Evolutionary conservation across 2,113 vertebrate species (phyloP).

Genomic region (Peucedramus taeniatus): DNA sequence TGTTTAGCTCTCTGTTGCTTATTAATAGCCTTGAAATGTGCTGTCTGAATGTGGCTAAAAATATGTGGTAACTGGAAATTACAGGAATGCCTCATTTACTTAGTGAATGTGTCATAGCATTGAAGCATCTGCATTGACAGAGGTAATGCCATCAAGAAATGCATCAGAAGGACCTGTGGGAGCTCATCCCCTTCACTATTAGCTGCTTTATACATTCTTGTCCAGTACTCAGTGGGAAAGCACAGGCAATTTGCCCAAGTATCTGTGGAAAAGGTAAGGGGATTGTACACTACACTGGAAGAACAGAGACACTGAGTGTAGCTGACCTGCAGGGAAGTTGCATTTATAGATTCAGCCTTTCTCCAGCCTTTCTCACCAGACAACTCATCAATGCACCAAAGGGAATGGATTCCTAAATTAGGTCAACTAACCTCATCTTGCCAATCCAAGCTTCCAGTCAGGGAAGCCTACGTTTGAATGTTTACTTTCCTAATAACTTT

Average conservation of each 20-base stretch:
- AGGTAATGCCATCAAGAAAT: neutral
- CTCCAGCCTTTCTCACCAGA: neutral
- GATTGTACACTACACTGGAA: neutral
- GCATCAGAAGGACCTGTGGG: neutral
- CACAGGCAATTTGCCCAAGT: neutral
- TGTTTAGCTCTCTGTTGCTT: neutral
- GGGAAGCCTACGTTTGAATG: neutral
- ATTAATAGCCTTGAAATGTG: neutral
- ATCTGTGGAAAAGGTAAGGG: neutral
- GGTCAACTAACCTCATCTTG: neutral
- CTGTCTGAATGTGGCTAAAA: conserved; percentile 2
- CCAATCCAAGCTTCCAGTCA: neutral
- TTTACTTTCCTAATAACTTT: neutral
- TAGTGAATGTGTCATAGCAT: neutral
- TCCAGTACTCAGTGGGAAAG: neutral
- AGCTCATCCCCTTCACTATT: neutral
- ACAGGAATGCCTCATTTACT: neutral
- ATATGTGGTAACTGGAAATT: neutral
- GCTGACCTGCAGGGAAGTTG: neutral
- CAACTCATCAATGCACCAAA: neutral
- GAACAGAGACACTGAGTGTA: neutral
- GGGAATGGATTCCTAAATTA: neutral
- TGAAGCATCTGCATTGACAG: neutral
- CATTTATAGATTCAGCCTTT: neutral
- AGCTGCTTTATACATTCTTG: neutral